These are phyloP conservation scores for Sebastes miniatus DNA, from an alignment of 2,797 vertebrate genomes.

Conservation along the genomic window DNA sequence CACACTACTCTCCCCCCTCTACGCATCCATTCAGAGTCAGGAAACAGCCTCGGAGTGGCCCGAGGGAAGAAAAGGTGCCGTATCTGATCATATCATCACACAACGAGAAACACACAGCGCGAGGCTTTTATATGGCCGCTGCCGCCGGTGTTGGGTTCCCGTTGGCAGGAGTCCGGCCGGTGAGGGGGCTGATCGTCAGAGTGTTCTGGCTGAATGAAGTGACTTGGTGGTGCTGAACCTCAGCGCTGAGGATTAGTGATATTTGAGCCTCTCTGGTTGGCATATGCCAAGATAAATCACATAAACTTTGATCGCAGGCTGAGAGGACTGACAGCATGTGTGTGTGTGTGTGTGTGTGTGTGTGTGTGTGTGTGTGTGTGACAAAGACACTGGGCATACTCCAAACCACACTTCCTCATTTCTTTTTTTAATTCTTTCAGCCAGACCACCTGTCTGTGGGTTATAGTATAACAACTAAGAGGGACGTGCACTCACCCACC, in stretches of 20 bases:
- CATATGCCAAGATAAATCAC: constrained; percentile 65
- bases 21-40: constrained; percentile 78
- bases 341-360: constrained; percentile 36
- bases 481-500: constrained; percentile 59
- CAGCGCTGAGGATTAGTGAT: constrained; percentile 48
- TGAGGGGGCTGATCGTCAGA: constrained; percentile 49
- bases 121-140: constrained; percentile 58
- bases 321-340: constrained; percentile 22
- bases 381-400: constrained; percentile 56
- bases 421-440: constrained; percentile 56
- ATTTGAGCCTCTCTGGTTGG: constrained; percentile 54
- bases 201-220: constrained; percentile 44
- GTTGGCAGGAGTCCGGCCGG: constrained; percentile 50
- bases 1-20: background rate
- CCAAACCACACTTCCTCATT: constrained; percentile 73
- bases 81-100: constrained; percentile 80
- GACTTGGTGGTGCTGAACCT: constrained; percentile 54
- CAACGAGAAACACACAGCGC: constrained; percentile 60
- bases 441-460: constrained; percentile 79
- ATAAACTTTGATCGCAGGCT: constrained; percentile 54
- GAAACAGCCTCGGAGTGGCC: constrained; percentile 72
- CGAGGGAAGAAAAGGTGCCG: constrained; percentile 74
- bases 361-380: constrained; percentile 14
- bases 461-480: constrained; percentile 59
- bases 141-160: constrained; percentile 63